Conservation (phyloP, 2,888 invertebrate species). For the Eumerus sabulonum region DNA sequence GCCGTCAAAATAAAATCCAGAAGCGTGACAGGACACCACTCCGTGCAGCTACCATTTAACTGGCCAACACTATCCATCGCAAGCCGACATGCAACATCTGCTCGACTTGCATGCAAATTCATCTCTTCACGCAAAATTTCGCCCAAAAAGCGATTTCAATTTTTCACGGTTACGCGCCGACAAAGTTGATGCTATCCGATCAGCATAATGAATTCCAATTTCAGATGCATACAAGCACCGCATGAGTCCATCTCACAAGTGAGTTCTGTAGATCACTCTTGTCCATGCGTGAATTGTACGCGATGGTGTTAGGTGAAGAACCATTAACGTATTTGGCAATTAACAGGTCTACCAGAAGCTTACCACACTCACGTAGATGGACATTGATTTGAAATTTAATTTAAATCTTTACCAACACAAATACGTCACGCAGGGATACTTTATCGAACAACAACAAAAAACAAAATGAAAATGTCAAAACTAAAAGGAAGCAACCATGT, state of each 20-base stretch:
- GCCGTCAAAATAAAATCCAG: constrained; percentile 63
- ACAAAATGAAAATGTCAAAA: constrained; percentile 24
- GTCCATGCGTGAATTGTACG: too few relatives aligned
- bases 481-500: background rate
- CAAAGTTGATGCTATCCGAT: constrained; percentile 53
- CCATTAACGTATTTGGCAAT: constrained; percentile 65
- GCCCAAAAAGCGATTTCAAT: constrained; percentile 44
- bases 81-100: constrained; percentile 59
- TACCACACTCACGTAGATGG: constrained; percentile 40
- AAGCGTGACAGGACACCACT: constrained; percentile 60
- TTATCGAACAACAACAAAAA: constrained; percentile 43
- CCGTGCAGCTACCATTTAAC: constrained; percentile 47
- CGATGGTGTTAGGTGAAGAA: constrained; percentile 38
- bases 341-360: constrained; percentile 46
- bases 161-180: constrained; percentile 50
- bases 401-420: constrained; percentile 50
- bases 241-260: background rate
- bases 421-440: background rate
- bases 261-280: too few relatives aligned
- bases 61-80: constrained; percentile 9
- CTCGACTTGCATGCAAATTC: constrained; percentile 44
- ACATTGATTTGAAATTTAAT: constrained; percentile 64
- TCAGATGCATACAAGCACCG: constrained; percentile 6
- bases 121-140: background rate
- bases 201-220: constrained; percentile 63